Base-by-base conservation (phyloP, 2,888 invertebrate species). In the Tridacna gigas region DNA sequence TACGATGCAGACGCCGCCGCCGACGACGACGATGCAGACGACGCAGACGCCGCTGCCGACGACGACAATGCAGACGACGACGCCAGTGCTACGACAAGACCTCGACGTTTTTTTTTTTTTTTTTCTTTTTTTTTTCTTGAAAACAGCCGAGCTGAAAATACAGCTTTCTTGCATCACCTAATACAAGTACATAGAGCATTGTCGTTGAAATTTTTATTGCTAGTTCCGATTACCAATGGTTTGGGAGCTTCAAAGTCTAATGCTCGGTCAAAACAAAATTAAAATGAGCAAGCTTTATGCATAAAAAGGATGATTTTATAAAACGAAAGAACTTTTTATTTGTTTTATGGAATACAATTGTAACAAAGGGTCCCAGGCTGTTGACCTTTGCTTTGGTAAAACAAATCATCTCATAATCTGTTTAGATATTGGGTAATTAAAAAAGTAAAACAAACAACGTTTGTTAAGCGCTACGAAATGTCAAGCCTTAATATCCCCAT, bases 401-500 rank as follows among this genome's bases (percentile, higher is more conserved):
- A 51, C 51, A 51, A 51, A 11, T 13, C 51, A 51, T 51, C 51
- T 13, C 51, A 51, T 51, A 11, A 51, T 51, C 51, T 51, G 51
- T 66, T 66, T 66, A 13, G 26, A 26, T 13, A 66, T 63, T 63
- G n/a, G 63, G 63, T n/a, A 25, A 26, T 66, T 66, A 25, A 11
- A 25, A 22, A 11, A 66, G 66, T 66, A 66, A 66, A 66, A 66
- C 66, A 66, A 22, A 63, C 63, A 63, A 66, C 66, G 66, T 66
- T 25, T 26, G 66, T 66, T 66, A 25, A 25, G 26, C 26, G 18
- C 66, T 66, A 66, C 66, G 66, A 66, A 66, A 66, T 66, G 66
- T 18, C 66, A 66, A 7, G 66, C 26, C 66, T 25, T 18, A 66
- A 66, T 75, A 75, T 77, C 66, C n/a, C 66, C 51, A 77, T 77